Percentiles rank a stretch among this genome's conserved stretches.
phyloP scores from a whole-genome alignment of 2,113 vertebrate species.

The Chascanopsetta lugubris region DNA sequence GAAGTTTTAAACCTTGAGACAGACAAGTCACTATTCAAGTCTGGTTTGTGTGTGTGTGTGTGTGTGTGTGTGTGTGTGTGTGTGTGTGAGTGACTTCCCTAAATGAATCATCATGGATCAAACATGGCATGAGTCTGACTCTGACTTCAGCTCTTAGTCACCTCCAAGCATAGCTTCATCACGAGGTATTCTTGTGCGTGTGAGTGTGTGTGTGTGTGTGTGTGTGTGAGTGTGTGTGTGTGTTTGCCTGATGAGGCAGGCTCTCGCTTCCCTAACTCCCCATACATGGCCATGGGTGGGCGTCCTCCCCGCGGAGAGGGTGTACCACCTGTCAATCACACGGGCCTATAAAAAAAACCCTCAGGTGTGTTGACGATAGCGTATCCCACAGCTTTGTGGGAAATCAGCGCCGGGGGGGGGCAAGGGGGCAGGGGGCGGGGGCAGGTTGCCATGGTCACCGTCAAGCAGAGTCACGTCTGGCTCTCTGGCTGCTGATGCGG shows the following conservation, averaged over 20 bases:
- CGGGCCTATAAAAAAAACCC: slow-evolving; percentile 24
- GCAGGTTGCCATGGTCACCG: slow-evolving; percentile 31
- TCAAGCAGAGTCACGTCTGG: slow-evolving; percentile 30
- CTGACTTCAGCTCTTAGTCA: slow-evolving; percentile 61
- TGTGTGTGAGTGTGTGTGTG: neutral
- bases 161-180: slow-evolving; percentile 20
- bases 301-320: slow-evolving; percentile 1
- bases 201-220: neutral
- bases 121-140: slow-evolving; percentile 2
- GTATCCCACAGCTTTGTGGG: slow-evolving; percentile 7
- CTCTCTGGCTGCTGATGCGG: neutral
- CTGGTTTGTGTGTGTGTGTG: neutral
- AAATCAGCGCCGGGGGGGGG: neutral
- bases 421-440: neutral
- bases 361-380: slow-evolving; percentile 28
- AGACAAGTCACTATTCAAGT: neutral
- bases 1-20: slow-evolving; percentile 11
- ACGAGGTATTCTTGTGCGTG: neutral
- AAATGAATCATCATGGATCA: slow-evolving; percentile 44
- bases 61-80: neutral
- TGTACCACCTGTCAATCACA: slow-evolving; percentile 40
- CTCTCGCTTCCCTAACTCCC: slow-evolving; percentile 6
- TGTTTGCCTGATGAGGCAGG: slow-evolving; percentile 1
- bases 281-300: slow-evolving; percentile 33
- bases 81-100: no score